phyloP scores from a whole-genome alignment of 2,113 vertebrate genomes.

The Paralichthys olivaceus region DNA sequence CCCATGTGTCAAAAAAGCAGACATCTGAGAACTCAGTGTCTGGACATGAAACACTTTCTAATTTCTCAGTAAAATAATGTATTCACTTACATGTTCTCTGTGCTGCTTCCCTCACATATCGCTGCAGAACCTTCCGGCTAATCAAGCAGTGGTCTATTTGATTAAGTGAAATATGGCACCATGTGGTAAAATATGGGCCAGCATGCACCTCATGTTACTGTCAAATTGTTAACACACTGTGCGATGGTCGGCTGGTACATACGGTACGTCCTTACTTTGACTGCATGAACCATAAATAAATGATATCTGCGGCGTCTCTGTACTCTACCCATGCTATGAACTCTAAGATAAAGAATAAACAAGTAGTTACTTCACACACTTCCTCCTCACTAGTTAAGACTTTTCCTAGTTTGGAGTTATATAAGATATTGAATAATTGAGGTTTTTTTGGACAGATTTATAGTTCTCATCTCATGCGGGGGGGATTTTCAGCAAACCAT shows the following conservation, averaged over 20 bases:
- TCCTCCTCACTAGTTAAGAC: constrained; percentile 18
- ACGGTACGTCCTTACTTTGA: not conserved
- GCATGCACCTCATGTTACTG: not conserved
- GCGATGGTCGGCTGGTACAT: not conserved
- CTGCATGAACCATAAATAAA: not conserved
- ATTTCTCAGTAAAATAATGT: not conserved
- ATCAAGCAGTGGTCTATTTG: not conserved
- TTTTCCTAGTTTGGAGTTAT: constrained; percentile 15
- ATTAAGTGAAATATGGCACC: not conserved
- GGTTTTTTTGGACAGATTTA: constrained; percentile 42
- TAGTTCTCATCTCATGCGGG: constrained; percentile 9
- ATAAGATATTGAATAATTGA: constrained; percentile 57
- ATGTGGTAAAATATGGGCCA: not conserved
- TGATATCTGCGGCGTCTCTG: constrained; percentile 4
- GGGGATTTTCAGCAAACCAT: not conserved
- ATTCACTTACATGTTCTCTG: not conserved
- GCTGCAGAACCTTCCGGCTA: not conserved
- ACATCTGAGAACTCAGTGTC: not conserved
- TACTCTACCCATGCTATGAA: constrained; percentile 1
- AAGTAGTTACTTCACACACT: not conserved
- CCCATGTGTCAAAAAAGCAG: not conserved
- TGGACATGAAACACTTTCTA: not conserved
- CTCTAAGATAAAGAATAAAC: constrained; percentile 38
- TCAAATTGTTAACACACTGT: not conserved
- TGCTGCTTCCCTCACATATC: not conserved